Conservation (phyloP, 1,140 invertebrate genomes). For the Colletes latitarsis region DNA sequence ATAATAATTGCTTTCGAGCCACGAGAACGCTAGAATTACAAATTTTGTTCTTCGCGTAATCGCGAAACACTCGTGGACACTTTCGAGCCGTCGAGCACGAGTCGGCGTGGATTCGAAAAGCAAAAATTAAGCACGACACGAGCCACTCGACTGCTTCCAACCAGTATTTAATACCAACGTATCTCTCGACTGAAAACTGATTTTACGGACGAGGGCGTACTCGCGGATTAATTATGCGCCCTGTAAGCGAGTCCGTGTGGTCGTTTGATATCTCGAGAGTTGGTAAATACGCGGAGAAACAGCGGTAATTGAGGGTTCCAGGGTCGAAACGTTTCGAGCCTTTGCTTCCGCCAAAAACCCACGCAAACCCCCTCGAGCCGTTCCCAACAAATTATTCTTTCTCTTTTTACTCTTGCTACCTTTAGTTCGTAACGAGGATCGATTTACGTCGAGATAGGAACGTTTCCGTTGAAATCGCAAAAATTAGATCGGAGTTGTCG, state of each 20-base stretch:
- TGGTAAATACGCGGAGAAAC: constrained; percentile 15
- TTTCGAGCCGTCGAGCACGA: neutral
- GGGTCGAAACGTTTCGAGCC: constrained; percentile 17
- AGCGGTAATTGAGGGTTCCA: constrained; percentile 7
- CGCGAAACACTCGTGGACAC: neutral
- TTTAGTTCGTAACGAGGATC: too few species aligned
- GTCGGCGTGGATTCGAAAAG: neutral
- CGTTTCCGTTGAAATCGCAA: neutral
- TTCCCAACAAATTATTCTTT: neutral
- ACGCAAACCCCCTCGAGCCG: neutral
- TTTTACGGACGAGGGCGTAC: constrained; percentile 20
- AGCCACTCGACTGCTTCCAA: neutral
- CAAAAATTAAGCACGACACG: neutral
- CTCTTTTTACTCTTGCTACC: too few species aligned
- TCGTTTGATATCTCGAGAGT: constrained; percentile 32
- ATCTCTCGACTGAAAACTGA: constrained; percentile 15
- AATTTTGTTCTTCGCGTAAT: neutral
- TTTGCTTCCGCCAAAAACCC: neutral
- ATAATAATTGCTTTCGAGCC: too few species aligned
- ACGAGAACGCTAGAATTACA: neutral
- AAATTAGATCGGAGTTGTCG: neutral
- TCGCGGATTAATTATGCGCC: constrained; percentile 36
- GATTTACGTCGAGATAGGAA: too few species aligned
- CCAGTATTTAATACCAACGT: constrained; percentile 9
- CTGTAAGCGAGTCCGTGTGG: neutral